Evolutionary conservation across 2,888 invertebrate species (phyloP).

Genomic region (Uropetala carovei): DNA sequence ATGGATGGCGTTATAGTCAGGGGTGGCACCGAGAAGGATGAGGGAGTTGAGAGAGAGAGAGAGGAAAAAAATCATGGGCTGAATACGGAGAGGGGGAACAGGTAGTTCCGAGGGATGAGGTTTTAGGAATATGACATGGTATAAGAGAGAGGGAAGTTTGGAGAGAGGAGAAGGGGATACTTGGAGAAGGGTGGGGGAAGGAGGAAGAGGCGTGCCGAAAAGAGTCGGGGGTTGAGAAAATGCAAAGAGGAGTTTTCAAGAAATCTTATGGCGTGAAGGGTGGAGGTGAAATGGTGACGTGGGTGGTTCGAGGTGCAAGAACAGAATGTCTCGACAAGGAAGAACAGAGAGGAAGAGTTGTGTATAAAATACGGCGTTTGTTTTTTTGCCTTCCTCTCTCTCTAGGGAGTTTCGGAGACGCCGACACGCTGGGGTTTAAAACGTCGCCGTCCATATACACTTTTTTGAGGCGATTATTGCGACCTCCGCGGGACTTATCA

Average conservation of each 20-base stretch:
- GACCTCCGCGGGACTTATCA: not conserved
- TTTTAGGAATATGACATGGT: too few species aligned
- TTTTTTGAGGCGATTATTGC: not conserved
- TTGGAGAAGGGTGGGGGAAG: too few species aligned
- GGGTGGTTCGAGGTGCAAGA: not conserved
- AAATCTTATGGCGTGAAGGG: not conserved
- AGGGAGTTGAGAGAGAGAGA: not conserved
- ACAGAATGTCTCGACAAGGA: constrained; percentile 6
- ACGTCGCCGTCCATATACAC: not conserved
- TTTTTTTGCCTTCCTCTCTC: not conserved
- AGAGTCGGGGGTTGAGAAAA: not conserved
- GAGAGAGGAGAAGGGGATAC: too few species aligned
- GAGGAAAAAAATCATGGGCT: not conserved
- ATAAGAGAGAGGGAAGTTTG: too few species aligned
- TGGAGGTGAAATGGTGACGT: not conserved
- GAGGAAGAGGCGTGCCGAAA: too few species aligned
- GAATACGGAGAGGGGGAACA: not conserved
- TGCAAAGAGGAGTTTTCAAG: not conserved
- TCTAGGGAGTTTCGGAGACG: too few species aligned
- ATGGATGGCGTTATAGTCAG: too few species aligned
- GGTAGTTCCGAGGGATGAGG: not conserved
- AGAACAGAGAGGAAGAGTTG: not conserved
- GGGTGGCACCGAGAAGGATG: too few species aligned
- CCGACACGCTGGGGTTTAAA: not conserved
- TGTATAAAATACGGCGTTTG: not conserved